These are phyloP conservation scores for Crotophaga sulcirostris DNA, from an alignment of 2,113 vertebrate genomes.

Conservation along the genomic window DNA sequence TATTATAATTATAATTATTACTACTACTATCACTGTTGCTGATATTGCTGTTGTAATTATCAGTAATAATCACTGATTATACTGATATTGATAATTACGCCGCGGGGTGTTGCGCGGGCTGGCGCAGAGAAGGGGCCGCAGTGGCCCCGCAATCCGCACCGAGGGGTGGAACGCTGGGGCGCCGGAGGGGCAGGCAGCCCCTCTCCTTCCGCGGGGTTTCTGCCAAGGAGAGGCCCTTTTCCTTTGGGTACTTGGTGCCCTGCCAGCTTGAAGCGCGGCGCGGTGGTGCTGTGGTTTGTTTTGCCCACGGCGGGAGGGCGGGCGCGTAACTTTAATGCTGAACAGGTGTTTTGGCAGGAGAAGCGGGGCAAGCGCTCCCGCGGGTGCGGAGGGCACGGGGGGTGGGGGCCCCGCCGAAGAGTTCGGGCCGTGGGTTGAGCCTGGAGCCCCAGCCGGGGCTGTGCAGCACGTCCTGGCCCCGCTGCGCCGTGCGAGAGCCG, in stretches of 20 bases:
- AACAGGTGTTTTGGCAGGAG: constrained; percentile 72
- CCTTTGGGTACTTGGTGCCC: not conserved
- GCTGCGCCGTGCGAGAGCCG: not conserved
- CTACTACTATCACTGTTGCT: too few species aligned
- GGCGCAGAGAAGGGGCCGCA: too few species aligned
- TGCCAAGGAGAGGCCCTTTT: not conserved
- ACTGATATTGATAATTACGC: not conserved
- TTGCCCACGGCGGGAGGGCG: not conserved
- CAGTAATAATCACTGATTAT: too few species aligned
- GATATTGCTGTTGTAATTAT: not conserved
- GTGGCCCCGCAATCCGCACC: too few species aligned
- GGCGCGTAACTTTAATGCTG: not conserved
- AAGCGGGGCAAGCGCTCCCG: not conserved
- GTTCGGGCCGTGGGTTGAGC: not conserved
- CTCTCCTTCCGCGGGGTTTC: not conserved
- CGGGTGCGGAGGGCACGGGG: not conserved
- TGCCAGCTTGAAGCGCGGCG: not conserved
- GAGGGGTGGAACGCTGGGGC: not conserved
- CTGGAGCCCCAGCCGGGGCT: not conserved
- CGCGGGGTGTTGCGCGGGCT: not conserved
- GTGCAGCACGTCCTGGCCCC: not conserved
- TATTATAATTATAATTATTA: too few species aligned
- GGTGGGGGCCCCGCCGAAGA: not conserved
- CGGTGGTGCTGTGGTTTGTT: not conserved
- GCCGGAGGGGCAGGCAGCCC: not conserved